phyloP scores from a whole-genome alignment of 2,888 invertebrate species.

The Mongoloraphidia duomilia region DNA sequence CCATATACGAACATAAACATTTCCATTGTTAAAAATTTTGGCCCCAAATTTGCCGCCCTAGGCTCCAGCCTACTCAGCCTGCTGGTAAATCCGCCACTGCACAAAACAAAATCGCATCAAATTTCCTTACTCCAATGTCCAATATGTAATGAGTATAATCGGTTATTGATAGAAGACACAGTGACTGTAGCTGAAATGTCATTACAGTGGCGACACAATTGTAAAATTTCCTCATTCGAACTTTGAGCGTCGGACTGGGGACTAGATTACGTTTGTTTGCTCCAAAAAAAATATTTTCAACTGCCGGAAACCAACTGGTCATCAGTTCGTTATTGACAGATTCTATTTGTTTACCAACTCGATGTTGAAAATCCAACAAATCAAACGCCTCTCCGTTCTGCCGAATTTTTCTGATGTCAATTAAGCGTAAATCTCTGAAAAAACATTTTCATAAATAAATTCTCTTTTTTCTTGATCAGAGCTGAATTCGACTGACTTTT shows the following conservation, averaged over 20 bases:
- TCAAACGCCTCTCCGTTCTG: conserved; percentile 50
- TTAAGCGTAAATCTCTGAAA: conserved; percentile 41
- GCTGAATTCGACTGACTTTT: no score
- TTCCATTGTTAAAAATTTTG: no score
- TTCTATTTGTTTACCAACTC: conserved; percentile 44
- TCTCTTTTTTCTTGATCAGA: no score
- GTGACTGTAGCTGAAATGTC: conserved; percentile 72
- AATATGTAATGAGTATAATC: conserved; percentile 65
- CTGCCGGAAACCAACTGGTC: conserved; percentile 47
- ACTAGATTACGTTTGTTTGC: conserved; percentile 52
- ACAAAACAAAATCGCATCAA: not conserved
- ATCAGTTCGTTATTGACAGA: conserved; percentile 49
- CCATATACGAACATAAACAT: no score
- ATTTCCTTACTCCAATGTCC: conserved; percentile 50
- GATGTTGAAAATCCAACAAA: conserved; percentile 44
- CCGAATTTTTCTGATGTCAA: conserved; percentile 42
- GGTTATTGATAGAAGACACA: conserved; percentile 65
- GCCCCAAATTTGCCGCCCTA: no score
- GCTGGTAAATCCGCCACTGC: no score
- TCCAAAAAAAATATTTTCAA: conserved; percentile 47
- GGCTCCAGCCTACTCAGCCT: no score
- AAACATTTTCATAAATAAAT: not conserved
- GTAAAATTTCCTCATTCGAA: conserved; percentile 61
- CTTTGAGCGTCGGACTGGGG: conserved; percentile 48
- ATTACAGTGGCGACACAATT: conserved; percentile 75